These are phyloP conservation scores for Actinemys pallida DNA, from an alignment of 2,113 vertebrate species.

Conservation along the genomic window DNA sequence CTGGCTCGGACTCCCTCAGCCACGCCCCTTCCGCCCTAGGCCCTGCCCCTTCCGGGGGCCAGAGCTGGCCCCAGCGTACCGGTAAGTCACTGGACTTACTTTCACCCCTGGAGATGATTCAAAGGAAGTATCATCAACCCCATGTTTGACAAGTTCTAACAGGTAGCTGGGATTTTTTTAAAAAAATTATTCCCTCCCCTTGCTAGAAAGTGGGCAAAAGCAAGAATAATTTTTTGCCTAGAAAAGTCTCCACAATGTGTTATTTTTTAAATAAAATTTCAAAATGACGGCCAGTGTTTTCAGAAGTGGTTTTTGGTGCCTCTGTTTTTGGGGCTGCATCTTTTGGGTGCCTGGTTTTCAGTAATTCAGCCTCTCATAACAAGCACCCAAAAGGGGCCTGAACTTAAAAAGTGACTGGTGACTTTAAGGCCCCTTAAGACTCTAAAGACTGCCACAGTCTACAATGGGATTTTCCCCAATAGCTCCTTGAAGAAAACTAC, in stretches of 20 bases:
- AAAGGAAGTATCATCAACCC: not conserved
- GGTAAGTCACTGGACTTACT: too few species aligned
- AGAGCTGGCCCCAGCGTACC: too few species aligned
- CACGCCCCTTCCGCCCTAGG: too few species aligned
- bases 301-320: not conserved
- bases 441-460: constrained; percentile 43
- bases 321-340: not conserved
- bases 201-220: not conserved
- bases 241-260: not conserved
- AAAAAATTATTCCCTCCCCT: not conserved
- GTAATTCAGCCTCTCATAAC: constrained; percentile 39
- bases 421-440: not conserved
- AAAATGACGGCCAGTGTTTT: not conserved
- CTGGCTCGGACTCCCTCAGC: too few species aligned
- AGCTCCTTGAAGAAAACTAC: constrained; percentile 11
- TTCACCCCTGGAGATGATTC: not conserved
- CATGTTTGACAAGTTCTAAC: not conserved
- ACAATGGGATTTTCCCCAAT: constrained; percentile 55
- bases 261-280: not conserved
- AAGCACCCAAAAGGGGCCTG: not conserved
- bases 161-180: rapidly evolving
- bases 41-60: too few species aligned
- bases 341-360: not conserved
- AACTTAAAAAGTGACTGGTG: not conserved
- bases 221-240: not conserved